phyloP scores from a whole-genome alignment of 2,113 vertebrate species.

The Lucifuga dentata region DNA sequence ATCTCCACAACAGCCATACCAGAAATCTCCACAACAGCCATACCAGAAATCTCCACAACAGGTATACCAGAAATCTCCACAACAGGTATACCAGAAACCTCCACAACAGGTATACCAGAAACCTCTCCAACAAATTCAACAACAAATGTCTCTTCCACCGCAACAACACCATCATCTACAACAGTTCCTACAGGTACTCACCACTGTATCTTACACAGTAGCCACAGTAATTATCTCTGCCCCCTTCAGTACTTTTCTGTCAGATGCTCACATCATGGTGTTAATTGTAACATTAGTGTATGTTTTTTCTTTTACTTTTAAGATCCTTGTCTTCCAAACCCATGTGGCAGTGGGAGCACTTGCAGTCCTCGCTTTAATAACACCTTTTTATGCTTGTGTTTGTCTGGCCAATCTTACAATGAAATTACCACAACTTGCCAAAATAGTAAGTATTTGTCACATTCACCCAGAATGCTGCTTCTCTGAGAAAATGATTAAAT shows the following conservation, averaged over 20 bases:
- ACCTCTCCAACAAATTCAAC: background rate
- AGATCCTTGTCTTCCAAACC: constrained; percentile 40
- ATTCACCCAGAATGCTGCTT: background rate
- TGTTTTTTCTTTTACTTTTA: background rate
- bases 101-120: too few species aligned
- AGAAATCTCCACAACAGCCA: too few species aligned
- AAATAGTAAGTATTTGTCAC: constrained; percentile 33
- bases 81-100: too few species aligned
- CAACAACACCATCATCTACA: background rate
- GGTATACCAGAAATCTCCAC: too few species aligned
- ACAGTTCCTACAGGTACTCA: constrained; percentile 12
- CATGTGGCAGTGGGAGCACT: constrained; percentile 56
- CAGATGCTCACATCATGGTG: background rate
- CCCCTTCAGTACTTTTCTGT: background rate
- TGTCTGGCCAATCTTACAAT: constrained; percentile 48
- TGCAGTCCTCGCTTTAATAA: constrained; percentile 11
- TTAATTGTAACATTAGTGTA: background rate
- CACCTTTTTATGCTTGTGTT: constrained; percentile 59
- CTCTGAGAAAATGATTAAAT: background rate
- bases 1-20: too few species aligned
- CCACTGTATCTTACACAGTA: background rate
- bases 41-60: too few species aligned
- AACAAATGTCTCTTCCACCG: background rate
- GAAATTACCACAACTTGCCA: fast-evolving
- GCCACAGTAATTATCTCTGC: background rate